Conservation (phyloP, 2,888 invertebrate genomes). For the Ormyrus pomaceus region DNA sequence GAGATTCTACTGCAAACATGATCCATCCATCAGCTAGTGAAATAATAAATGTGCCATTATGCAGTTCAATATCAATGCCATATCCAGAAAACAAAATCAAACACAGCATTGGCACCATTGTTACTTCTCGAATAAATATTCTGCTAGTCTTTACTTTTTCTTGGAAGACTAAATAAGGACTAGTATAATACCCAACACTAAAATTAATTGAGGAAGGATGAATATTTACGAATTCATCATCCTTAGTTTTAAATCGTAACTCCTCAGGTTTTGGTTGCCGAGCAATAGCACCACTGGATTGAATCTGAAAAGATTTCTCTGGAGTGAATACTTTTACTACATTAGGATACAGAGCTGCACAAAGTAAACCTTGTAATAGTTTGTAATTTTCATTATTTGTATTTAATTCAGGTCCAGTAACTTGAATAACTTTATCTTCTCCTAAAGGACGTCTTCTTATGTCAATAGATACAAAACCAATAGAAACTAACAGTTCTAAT, state of each 20-base stretch:
- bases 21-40: slow-evolving; percentile 90
- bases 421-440: slow-evolving; percentile 80
- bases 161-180: slow-evolving; percentile 88
- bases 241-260: slow-evolving; percentile 84
- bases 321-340: slow-evolving; percentile 90
- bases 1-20: slow-evolving; percentile 86
- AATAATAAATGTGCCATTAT: slow-evolving; percentile 84
- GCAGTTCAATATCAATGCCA: slow-evolving; percentile 83
- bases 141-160: slow-evolving; percentile 89
- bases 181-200: slow-evolving; percentile 80
- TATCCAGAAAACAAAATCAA: slow-evolving; percentile 83
- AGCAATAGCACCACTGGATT: slow-evolving; percentile 85
- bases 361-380: slow-evolving; percentile 88
- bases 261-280: slow-evolving; percentile 84
- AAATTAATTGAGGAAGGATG: slow-evolving; percentile 89
- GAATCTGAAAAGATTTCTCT: slow-evolving; percentile 85
- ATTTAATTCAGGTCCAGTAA: slow-evolving; percentile 85
- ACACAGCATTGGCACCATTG: slow-evolving; percentile 87
- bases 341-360: slow-evolving; percentile 95
- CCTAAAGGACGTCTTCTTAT: slow-evolving; percentile 78
- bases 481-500: slow-evolving; percentile 84
- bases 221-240: slow-evolving; percentile 83
- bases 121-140: slow-evolving; percentile 87
- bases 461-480: slow-evolving; percentile 86
- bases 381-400: slow-evolving; percentile 85